Evolutionary conservation across 2,113 vertebrate species (phyloP), one percentile per base, ranked within the genome.

Genomic region (Meles meles): DNA sequence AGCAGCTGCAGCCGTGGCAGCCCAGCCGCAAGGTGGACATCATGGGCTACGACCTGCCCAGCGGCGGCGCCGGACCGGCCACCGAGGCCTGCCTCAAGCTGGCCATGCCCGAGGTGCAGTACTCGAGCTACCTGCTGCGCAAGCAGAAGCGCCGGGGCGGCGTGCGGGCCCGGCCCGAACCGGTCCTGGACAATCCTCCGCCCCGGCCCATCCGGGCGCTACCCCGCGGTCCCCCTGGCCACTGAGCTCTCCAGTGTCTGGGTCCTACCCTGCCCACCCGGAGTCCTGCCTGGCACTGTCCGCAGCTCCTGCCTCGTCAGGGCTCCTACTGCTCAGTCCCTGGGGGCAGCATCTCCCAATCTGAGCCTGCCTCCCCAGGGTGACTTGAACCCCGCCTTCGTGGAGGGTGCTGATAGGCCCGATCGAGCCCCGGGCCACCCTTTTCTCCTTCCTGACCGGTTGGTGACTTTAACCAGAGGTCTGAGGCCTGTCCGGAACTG

Each of bases 1-100:
- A 99, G 93, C 98, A 99, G 6, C 98, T 99, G 77, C 99, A 99
- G 6, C 99, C 99, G 0, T 99, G 99, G 99, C 99, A 99, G 98
- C 99, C 99, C 6, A 99, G 98, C 47, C 97, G 98, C 47, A 99
- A 99, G 74, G 99, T 99, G 21, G 98, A 98, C 97, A 99, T 99
- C 44, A 98, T 99, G 94, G 99, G 99, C 61, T 99, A 99, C 6
- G 99, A 99, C 84, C 98, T 99, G n/a, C 99, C 99, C 0, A 37
- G 80, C 10, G 97, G 95, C 15, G 80, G 44, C 21, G 88, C 97
- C 0, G 97, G 96, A 17, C 92, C 97, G 0, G 97, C 98, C 4
- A 98, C 98, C 27, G 99, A 99, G n/a, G 98, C 98, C 88, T 99
- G 99, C 98, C 98, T 99, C 63, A 99, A 99, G 97, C 98, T 99